Conservation (phyloP, 92 coral and sea anemone species). For the Metridium senile region DNA sequence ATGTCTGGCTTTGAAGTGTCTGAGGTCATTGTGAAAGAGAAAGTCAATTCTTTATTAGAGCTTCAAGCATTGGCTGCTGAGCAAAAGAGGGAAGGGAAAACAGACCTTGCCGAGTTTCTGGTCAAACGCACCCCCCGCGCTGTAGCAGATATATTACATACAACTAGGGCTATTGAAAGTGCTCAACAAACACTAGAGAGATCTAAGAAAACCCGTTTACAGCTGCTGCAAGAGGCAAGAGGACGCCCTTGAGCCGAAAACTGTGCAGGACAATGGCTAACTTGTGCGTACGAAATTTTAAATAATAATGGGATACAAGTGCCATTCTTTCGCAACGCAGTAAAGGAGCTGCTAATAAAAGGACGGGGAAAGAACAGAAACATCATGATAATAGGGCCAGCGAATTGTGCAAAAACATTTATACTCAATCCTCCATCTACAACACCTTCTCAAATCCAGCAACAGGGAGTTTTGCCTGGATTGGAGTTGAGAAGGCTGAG, state of each 20-base stretch:
- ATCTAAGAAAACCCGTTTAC: constrained; percentile 27
- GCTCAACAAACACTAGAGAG: constrained; percentile 6
- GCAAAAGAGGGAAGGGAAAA: constrained; percentile 54
- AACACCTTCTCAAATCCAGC: constrained; percentile 36
- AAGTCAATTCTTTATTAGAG: constrained; percentile 26
- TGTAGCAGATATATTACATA: constrained; percentile 50
- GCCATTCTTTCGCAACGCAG: constrained; percentile 11
- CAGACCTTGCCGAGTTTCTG: constrained; percentile 62
- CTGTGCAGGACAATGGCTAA: constrained; percentile 35
- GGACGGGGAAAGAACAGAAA: constrained; percentile 44
- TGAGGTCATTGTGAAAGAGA: constrained; percentile 2
- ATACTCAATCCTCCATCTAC: constrained; percentile 15
- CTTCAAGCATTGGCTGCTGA: constrained; percentile 53
- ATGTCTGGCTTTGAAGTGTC: background rate
- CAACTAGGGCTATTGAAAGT: constrained; percentile 67
- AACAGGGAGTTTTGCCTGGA: constrained; percentile 30
- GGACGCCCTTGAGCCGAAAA: constrained; percentile 10
- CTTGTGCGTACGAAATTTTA: constrained; percentile 33
- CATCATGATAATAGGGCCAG: constrained; percentile 23
- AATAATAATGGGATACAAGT: constrained; percentile 21
- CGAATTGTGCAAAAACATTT: constrained; percentile 34
- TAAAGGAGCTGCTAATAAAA: constrained; percentile 16
- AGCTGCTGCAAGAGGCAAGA: constrained; percentile 33
- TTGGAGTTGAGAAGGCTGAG: constrained; percentile 26
- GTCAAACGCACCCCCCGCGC: constrained; percentile 57